Evolutionary conservation across 2,113 vertebrate species (phyloP).

Genomic region (Pelecanus crispus): DNA sequence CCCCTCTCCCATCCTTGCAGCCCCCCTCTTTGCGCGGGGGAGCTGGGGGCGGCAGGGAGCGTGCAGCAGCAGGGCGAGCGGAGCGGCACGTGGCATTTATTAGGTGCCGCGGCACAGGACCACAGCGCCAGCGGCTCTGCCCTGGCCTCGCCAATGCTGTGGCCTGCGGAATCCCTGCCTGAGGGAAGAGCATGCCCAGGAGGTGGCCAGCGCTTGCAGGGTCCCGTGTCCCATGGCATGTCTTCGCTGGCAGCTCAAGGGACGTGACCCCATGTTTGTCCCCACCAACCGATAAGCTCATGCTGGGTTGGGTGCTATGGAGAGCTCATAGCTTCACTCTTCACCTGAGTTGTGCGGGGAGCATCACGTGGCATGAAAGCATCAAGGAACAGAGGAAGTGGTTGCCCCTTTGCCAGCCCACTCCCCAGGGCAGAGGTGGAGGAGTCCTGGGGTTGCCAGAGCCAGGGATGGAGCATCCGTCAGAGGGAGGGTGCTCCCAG

Average conservation of each 20-base stretch:
- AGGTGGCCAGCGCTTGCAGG: fast-evolving
- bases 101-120: fast-evolving
- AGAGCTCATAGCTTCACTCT: background rate
- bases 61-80: fast-evolving
- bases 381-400: background rate
- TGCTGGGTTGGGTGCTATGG: fast-evolving
- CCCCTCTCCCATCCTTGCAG: background rate
- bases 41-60: background rate
- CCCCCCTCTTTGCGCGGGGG: fast-evolving
- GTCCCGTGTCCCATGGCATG: fast-evolving
- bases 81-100: background rate
- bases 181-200: background rate
- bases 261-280: fast-evolving
- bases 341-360: background rate
- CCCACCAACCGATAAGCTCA: fast-evolving
- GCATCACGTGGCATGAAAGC: fast-evolving
- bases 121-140: background rate
- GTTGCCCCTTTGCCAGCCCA: background rate
- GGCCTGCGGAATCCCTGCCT: fast-evolving
- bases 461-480: background rate
- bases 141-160: fast-evolving
- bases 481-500: background rate
- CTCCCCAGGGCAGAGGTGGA: too few species aligned
- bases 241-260: fast-evolving
- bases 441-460: background rate